Percentiles rank a stretch among this genome's conserved stretches.
Evolutionary conservation across 2,113 vertebrate species (phyloP).

Genomic region (Microtus oregoni): DNA sequence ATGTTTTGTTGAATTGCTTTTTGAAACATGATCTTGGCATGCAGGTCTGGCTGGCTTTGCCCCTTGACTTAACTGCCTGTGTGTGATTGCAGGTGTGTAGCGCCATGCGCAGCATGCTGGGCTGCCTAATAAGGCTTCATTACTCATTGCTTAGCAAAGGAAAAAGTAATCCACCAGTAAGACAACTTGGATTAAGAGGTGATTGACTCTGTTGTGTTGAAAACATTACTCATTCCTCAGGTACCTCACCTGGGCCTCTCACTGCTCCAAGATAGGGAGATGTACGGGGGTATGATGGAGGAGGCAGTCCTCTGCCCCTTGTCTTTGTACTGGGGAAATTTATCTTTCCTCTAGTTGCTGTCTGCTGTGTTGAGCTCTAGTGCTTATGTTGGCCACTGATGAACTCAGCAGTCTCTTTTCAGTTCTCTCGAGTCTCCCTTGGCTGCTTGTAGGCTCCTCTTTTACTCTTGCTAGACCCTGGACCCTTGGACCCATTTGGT

Average conservation of each 20-base stretch:
- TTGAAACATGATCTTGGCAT: not conserved
- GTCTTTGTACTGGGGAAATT: not conserved
- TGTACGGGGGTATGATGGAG: too few relatives aligned
- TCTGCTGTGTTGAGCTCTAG: not conserved
- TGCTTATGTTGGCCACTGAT: not conserved
- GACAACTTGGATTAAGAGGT: not conserved
- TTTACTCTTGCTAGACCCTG: not conserved
- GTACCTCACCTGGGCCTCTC: not conserved
- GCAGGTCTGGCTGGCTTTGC: not conserved
- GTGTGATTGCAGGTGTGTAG: not conserved
- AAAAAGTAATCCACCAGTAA: not conserved
- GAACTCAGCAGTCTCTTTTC: not conserved
- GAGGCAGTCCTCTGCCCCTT: not conserved
- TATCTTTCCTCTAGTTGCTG: not conserved
- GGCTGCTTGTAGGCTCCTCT: not conserved
- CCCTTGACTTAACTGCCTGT: not conserved
- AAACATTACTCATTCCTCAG: not conserved
- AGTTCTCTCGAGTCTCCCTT: not conserved
- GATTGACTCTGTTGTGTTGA: not conserved
- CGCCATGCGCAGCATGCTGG: not conserved
- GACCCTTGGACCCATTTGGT: not conserved
- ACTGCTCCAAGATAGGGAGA: too few relatives aligned
- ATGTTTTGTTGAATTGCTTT: not conserved
- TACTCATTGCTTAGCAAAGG: not conserved
- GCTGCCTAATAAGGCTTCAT: constrained; percentile 18